Percentiles rank a stretch among this genome's conserved stretches.
Evolutionary conservation across 64 coral and sea anemone genomes (phyloP).

Genomic region (Stichodactyla helianthus): DNA sequence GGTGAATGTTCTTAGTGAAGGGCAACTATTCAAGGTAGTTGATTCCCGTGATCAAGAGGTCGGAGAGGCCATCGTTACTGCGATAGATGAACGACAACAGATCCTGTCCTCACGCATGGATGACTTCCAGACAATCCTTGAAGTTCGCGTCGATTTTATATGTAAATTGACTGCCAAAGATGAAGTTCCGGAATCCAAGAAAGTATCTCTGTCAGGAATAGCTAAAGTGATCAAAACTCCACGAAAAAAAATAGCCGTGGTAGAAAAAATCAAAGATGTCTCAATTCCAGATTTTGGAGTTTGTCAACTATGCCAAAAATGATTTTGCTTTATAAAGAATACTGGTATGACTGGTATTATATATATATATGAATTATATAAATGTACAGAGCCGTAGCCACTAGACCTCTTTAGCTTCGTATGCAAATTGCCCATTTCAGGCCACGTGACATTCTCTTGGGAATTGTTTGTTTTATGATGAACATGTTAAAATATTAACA

Average conservation of each 20-base stretch:
- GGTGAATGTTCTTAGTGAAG: conserved; percentile 34
- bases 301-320: neutral
- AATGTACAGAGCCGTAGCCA: too few species aligned
- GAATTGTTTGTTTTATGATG: too few species aligned
- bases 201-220: neutral
- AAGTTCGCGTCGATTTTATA: neutral
- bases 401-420: too few species aligned
- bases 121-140: neutral
- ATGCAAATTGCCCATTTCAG: too few species aligned
- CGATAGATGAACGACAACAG: conserved; percentile 3
- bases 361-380: too few species aligned
- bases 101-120: neutral
- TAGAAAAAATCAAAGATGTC: neutral
- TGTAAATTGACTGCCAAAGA: neutral
- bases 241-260: neutral
- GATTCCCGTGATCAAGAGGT: conserved; percentile 28
- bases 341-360: too few species aligned
- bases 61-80: neutral
- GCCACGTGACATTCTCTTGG: too few species aligned
- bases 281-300: neutral
- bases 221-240: neutral
- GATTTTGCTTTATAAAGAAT: neutral
- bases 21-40: conserved; percentile 52
- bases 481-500: too few species aligned
- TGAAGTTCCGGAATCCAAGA: neutral